phyloP scores from a whole-genome alignment of 2,888 invertebrate species.

The Chaitophorus viminalis region DNA sequence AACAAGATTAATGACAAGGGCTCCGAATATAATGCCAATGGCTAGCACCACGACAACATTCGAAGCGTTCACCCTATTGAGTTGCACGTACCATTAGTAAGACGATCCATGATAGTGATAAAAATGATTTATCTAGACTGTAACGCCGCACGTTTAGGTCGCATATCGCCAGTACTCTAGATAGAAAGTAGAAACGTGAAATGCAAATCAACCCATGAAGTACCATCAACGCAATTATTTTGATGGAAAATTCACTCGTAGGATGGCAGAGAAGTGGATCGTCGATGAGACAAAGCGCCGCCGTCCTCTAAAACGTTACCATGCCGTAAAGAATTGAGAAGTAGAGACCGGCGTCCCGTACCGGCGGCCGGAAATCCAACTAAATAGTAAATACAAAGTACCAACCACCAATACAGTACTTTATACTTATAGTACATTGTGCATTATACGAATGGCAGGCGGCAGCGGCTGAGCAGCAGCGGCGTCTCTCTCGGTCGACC shows the following conservation, averaged over 20 bases:
- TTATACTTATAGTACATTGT: no score
- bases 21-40: not conserved
- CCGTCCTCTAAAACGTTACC: not conserved
- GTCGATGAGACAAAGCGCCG: not conserved
- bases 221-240: not conserved
- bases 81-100: constrained; percentile 11
- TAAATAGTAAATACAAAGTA: no score
- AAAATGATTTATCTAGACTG: not conserved
- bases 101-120: not conserved
- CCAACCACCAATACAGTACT: no score
- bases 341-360: no score
- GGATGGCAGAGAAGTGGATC: not conserved
- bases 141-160: not conserved
- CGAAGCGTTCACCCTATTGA: not conserved
- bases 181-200: not conserved
- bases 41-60: not conserved
- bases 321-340: no score
- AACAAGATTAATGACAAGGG: not conserved
- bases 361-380: not conserved
- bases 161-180: not conserved
- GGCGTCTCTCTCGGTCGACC: constrained; percentile 27
- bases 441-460: no score
- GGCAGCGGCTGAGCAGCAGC: no score
- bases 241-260: not conserved
- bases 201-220: not conserved